phyloP scores from a whole-genome alignment of 2,888 invertebrate species.

The Sarcophaga carnaria region DNA sequence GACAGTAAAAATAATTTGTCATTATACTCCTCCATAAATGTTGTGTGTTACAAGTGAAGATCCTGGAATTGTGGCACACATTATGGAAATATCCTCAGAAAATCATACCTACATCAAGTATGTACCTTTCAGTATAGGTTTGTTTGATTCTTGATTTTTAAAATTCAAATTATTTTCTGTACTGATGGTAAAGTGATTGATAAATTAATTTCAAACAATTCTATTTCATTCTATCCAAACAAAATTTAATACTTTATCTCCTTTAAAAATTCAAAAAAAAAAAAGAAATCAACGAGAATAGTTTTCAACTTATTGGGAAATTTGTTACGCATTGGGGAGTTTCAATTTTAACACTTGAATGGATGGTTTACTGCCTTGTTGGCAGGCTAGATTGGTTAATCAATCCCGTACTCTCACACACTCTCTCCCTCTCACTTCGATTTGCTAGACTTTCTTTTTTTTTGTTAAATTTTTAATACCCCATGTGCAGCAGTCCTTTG shows the following conservation, averaged over 20 bases:
- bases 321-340: constrained; percentile 79
- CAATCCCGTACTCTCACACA: neutral
- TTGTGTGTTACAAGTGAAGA: too few species aligned
- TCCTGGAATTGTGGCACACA: too few species aligned
- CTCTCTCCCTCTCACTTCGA: constrained; percentile 13
- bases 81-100: too few species aligned
- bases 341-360: constrained; percentile 60
- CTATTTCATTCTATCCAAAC: neutral
- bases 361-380: neutral
- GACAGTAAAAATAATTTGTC: too few species aligned
- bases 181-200: neutral
- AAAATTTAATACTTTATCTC: constrained; percentile 28
- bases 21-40: too few species aligned
- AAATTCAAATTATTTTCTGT: too few species aligned
- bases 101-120: too few species aligned
- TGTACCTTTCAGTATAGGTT: too few species aligned
- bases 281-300: neutral
- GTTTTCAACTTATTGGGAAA: constrained; percentile 63
- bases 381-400: neutral
- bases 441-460: constrained; percentile 33
- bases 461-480: neutral
- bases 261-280: constrained; percentile 26
- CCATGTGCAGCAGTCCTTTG: neutral
- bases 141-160: neutral
- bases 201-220: constrained; percentile 52